A percentile compares a stretch with the other conserved stretches of the same genome.
Evolutionary conservation across 2,797 vertebrate genomes (phyloP).

Genomic region (Bradypodion ventrale): DNA sequence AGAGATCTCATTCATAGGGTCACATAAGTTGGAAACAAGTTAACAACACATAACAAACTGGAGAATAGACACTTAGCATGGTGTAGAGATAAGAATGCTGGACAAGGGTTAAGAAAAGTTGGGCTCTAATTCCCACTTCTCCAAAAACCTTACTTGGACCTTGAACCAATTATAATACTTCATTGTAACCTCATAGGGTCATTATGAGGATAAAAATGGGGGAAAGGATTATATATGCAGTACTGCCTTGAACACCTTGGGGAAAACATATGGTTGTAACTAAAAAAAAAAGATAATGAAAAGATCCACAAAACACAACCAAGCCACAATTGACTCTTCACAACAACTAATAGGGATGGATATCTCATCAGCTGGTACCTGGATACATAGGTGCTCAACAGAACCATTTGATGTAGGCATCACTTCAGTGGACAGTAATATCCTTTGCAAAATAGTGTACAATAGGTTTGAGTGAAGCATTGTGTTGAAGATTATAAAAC

Average conservation of each 20-base stretch:
- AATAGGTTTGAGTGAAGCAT: neutral
- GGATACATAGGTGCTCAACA: no score
- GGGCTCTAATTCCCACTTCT: neutral
- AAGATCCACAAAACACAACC: neutral
- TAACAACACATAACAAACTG: no score
- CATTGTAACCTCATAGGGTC: neutral
- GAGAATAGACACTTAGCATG: neutral
- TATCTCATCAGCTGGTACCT: no score
- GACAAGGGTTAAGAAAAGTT: neutral
- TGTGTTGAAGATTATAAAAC: neutral
- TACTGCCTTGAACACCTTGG: neutral
- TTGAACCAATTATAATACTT: no score
- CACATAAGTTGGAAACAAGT: no score
- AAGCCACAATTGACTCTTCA: neutral
- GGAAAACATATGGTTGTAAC: neutral
- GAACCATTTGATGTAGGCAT: no score
- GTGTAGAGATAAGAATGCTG: neutral
- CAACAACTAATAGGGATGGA: neutral
- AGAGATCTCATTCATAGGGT: no score
- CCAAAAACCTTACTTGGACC: neutral
- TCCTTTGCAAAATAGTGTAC: neutral
- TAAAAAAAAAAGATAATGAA: neutral
- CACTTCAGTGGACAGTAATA: neutral
- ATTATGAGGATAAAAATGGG: neutral
- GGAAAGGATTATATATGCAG: neutral